Conservation (phyloP, 1,140 invertebrate genomes). For the Musca vetustissima region DNA sequence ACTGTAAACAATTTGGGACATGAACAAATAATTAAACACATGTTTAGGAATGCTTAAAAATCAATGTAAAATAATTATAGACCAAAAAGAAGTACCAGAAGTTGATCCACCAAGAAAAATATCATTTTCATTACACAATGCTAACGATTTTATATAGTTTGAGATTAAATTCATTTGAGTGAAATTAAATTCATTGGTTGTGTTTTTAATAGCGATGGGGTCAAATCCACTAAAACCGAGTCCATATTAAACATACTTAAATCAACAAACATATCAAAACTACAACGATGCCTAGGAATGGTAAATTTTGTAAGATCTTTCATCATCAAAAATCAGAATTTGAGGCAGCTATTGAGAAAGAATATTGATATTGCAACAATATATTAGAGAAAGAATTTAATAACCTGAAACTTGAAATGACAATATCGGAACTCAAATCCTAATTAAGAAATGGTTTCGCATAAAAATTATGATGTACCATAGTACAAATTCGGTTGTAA, state of each 20-base stretch:
- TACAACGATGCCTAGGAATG: constrained; percentile 10
- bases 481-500: constrained; percentile 40
- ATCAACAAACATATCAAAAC: not conserved
- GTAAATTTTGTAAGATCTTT: not conserved
- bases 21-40: constrained; percentile 1
- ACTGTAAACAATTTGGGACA: constrained; percentile 11
- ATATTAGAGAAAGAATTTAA: not conserved
- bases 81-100: constrained; percentile 33
- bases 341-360: constrained; percentile 2
- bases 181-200: constrained; percentile 48
- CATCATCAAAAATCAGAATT: constrained; percentile 28
- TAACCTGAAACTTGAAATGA: constrained; percentile 1
- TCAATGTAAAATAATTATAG: constrained; percentile 15
- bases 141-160: constrained; percentile 53
- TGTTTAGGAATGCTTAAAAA: constrained; percentile 13
- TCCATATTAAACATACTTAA: constrained; percentile 29
- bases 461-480: not conserved
- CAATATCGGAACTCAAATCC: constrained; percentile 21
- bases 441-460: constrained; percentile 9
- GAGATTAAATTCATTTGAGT: constrained; percentile 32
- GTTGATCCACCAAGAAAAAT: constrained; percentile 44
- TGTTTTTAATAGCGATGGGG: constrained; percentile 27
- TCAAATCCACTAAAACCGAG: constrained; percentile 30
- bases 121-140: constrained; percentile 43
- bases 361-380: not conserved